These are phyloP conservation scores for Rhingia rostrata DNA, from an alignment of 2,888 invertebrate species.

Conservation along the genomic window DNA sequence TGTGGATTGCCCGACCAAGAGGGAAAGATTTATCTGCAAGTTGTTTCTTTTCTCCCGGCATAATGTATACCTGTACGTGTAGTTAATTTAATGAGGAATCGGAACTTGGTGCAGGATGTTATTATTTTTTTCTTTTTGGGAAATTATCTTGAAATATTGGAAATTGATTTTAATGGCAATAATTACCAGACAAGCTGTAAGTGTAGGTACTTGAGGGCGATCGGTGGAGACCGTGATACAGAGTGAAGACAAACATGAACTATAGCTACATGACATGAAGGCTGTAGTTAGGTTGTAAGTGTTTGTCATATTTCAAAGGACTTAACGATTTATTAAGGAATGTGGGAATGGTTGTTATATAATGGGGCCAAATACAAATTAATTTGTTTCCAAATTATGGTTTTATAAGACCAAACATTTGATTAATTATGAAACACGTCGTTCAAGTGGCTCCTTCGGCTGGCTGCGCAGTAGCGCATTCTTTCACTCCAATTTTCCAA, in stretches of 20 bases:
- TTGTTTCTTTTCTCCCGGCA: neutral
- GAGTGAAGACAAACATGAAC: neutral
- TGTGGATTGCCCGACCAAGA: neutral
- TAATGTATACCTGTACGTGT: neutral
- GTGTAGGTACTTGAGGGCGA: too few species aligned
- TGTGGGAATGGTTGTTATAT: too few species aligned
- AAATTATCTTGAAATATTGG: neutral
- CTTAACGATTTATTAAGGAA: too few species aligned
- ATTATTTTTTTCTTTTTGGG: neutral
- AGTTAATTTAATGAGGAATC: neutral
- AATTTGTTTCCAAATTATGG: too few species aligned
- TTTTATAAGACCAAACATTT: too few species aligned
- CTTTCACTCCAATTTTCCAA: too few species aligned
- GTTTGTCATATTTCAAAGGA: too few species aligned
- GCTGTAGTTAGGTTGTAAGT: neutral
- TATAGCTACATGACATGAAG: neutral
- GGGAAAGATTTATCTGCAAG: slow-evolving; percentile 1
- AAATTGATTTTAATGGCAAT: neutral
- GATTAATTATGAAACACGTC: too few species aligned
- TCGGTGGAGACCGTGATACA: neutral
- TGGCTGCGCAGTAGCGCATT: too few species aligned
- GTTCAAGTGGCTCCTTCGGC: too few species aligned
- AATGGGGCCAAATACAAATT: too few species aligned
- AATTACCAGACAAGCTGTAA: neutral
- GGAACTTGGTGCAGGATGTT: neutral